phyloP scores from a whole-genome alignment of 1,140 invertebrate species.

The Ooceraea biroi region DNA sequence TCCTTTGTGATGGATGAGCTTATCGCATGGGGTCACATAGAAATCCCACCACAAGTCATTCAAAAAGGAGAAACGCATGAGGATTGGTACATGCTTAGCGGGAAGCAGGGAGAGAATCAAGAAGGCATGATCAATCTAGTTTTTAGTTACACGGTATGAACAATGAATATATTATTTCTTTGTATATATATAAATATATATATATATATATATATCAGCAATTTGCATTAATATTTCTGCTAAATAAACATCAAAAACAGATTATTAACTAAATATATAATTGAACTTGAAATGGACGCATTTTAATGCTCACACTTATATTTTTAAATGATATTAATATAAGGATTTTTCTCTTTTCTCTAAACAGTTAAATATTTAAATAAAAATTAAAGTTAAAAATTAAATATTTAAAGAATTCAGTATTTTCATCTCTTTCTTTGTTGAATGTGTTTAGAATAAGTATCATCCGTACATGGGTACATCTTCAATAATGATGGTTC shows the following conservation, averaged over 20 bases:
- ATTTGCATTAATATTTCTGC: background rate
- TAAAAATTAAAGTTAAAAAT: too few relatives aligned
- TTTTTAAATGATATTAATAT: too few relatives aligned
- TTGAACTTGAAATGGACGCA: too few relatives aligned
- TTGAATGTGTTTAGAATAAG: slow-evolving; percentile 69
- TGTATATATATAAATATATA: background rate
- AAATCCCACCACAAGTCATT: slow-evolving; percentile 92
- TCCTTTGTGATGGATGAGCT: slow-evolving; percentile 98
- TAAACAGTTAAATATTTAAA: background rate
- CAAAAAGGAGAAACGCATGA: slow-evolving; percentile 95
- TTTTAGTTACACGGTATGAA: slow-evolving; percentile 92
- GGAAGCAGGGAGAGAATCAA: slow-evolving; percentile 96
- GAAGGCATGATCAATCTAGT: slow-evolving; percentile 95
- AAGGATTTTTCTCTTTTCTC: background rate
- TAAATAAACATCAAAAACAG: too few relatives aligned
- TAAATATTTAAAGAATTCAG: background rate
- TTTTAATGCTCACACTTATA: too few relatives aligned
- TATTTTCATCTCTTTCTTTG: background rate
- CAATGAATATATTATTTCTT: slow-evolving; percentile 33
- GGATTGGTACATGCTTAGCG: slow-evolving; percentile 96
- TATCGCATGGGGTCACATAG: slow-evolving; percentile 96
- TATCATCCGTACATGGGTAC: slow-evolving; percentile 75
- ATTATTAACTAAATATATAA: too few relatives aligned
- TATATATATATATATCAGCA: slow-evolving; percentile 15
- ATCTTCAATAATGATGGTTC: slow-evolving; percentile 89